phyloP scores from a whole-genome alignment of 2,797 vertebrate species.

The Gila robusta region DNA sequence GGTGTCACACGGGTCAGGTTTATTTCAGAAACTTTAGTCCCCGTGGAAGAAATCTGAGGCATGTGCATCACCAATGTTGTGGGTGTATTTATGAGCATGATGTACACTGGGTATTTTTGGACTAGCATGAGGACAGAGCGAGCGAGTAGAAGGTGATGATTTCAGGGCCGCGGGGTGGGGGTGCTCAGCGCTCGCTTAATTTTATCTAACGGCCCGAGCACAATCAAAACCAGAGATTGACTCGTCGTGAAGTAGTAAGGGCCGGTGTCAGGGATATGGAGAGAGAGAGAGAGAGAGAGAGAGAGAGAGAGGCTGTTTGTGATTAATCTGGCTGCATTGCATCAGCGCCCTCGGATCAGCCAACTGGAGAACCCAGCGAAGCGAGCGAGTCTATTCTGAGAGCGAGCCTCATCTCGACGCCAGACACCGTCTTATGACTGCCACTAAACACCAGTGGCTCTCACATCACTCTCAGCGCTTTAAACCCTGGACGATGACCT shows the following conservation, averaged over 20 bases:
- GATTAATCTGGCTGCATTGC: constrained; percentile 55
- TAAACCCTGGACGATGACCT: constrained; percentile 51
- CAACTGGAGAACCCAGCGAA: constrained; percentile 60
- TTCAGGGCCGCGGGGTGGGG: constrained; percentile 50
- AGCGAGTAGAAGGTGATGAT: constrained; percentile 50
- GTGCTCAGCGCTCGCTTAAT: constrained; percentile 32
- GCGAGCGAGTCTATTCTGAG: constrained; percentile 58
- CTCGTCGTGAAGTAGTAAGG: constrained; percentile 37
- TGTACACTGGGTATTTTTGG: constrained; percentile 61
- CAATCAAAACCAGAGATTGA: constrained; percentile 51
- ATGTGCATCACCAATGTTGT: constrained; percentile 54
- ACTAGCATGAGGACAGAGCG: constrained; percentile 49
- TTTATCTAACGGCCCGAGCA: constrained; percentile 54
- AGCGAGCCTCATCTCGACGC: constrained; percentile 46
- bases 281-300: neutral
- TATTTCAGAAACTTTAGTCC: constrained; percentile 65
- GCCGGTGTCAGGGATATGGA: constrained; percentile 9
- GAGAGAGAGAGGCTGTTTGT: constrained; percentile 42
- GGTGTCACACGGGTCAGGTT: constrained; percentile 54
- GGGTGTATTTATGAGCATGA: constrained; percentile 62
- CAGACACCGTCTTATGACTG: constrained; percentile 62
- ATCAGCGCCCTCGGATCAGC: constrained; percentile 54
- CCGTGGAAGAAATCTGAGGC: constrained; percentile 64
- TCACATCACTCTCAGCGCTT: constrained; percentile 25
- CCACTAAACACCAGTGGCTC: constrained; percentile 57